phyloP scores from a whole-genome alignment of 2,113 vertebrate species.

The cat (Felis catus) region DNA sequence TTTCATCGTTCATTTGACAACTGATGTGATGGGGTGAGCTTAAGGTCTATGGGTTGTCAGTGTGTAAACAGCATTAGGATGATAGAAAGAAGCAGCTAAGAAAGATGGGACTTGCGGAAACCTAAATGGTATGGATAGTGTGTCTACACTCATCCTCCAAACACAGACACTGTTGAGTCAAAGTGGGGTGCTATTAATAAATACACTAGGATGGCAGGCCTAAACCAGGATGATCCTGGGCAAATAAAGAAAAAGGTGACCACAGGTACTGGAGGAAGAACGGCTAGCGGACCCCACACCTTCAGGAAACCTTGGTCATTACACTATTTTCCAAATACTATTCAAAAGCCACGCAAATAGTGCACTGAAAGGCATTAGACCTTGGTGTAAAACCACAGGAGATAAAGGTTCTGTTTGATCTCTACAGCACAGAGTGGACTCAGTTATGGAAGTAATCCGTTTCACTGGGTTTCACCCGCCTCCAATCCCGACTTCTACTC shows the following conservation, averaged over 20 bases:
- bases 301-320: not conserved
- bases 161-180: not conserved
- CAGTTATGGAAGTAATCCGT: not conserved
- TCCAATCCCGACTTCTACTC: not conserved
- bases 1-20: slow-evolving; percentile 30
- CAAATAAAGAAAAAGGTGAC: not conserved
- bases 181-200: not conserved
- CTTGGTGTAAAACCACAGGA: not conserved
- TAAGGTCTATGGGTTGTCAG: not conserved
- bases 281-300: not conserved
- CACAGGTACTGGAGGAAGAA: not conserved
- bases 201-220: not conserved
- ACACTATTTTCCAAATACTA: not conserved
- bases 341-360: slow-evolving; percentile 1
- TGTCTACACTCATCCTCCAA: not conserved
- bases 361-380: not conserved
- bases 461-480: not conserved
- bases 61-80: not conserved
- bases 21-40: not conserved
- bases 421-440: not conserved
- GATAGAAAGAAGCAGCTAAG: not conserved
- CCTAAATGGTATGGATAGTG: not conserved
- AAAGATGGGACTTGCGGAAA: not conserved
- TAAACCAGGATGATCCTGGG: not conserved
- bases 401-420: not conserved